These are phyloP conservation scores for Molossus alvarezi DNA, from an alignment of 2,797 vertebrate genomes.

Conservation along the genomic window DNA sequence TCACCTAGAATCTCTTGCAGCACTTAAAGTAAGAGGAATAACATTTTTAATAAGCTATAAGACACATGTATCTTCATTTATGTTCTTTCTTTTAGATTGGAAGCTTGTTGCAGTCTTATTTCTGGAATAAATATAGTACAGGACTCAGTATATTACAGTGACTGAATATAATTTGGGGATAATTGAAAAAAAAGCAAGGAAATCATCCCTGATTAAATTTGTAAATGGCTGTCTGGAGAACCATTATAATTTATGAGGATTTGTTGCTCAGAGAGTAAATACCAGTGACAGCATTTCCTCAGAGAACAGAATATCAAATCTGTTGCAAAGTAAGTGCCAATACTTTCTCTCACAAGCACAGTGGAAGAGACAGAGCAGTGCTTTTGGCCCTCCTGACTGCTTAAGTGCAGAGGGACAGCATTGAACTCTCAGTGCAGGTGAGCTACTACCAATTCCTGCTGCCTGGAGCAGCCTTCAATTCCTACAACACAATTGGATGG, in stretches of 20 bases:
- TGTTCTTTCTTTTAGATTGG: conserved; percentile 42
- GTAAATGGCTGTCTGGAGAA: conserved; percentile 76
- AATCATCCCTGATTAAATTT: conserved; percentile 78
- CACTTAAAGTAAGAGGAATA: not conserved
- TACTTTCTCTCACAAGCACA: conserved; percentile 68
- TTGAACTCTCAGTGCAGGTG: not conserved
- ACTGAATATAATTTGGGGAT: conserved; percentile 65
- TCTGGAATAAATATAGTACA: conserved; percentile 25
- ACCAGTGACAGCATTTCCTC: conserved; percentile 74
- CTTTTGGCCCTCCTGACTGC: not conserved
- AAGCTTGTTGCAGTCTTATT: conserved; percentile 59
- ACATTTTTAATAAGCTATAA: not conserved
- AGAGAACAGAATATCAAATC: conserved; percentile 80
- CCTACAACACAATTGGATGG: not conserved
- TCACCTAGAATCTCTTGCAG: not conserved
- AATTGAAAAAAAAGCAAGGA: conserved; percentile 77
- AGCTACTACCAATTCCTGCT: not conserved
- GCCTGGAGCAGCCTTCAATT: not conserved
- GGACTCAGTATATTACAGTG: not conserved
- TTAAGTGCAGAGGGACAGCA: not conserved
- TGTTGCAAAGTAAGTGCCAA: conserved; percentile 75
- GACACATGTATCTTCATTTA: not conserved
- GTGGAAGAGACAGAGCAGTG: conserved; percentile 14
- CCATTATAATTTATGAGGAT: conserved; percentile 76
- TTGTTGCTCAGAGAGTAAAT: conserved; percentile 79